Conservation (phyloP, 2,113 vertebrate genomes). For the Numida meleagris region DNA sequence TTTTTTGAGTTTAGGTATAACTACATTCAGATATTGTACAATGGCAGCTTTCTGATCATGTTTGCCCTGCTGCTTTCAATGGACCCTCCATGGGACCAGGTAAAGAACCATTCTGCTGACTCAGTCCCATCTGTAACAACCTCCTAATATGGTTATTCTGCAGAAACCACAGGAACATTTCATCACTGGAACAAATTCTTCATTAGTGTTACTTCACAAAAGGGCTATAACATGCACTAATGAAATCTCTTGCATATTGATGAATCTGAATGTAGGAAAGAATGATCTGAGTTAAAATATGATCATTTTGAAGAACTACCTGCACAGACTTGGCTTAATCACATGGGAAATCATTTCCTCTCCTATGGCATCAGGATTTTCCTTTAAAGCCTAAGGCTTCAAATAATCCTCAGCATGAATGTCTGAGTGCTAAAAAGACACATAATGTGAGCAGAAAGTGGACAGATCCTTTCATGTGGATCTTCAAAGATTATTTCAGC, state of each 20-base stretch:
- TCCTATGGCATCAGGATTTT: background rate
- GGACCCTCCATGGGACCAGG: background rate
- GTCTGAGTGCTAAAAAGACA: background rate
- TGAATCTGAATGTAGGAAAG: background rate
- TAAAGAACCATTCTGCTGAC: background rate
- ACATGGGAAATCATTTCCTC: background rate
- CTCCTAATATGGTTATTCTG: background rate
- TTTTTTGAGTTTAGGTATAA: background rate
- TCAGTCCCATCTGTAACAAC: background rate
- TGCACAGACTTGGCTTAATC: background rate
- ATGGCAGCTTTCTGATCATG: background rate
- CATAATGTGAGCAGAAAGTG: background rate
- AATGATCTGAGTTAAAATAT: background rate
- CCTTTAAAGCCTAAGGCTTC: background rate
- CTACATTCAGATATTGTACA: background rate
- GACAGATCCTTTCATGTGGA: background rate
- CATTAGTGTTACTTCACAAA: background rate
- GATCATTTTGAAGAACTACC: background rate
- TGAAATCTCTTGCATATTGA: background rate
- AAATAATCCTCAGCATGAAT: background rate
- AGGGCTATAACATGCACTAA: background rate
- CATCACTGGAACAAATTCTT: background rate
- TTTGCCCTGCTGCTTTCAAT: background rate
- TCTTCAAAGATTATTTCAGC: background rate
- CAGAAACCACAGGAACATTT: background rate